Base-by-base conservation (phyloP, 2,888 invertebrate genomes). In the Mimas tiliae region DNA sequence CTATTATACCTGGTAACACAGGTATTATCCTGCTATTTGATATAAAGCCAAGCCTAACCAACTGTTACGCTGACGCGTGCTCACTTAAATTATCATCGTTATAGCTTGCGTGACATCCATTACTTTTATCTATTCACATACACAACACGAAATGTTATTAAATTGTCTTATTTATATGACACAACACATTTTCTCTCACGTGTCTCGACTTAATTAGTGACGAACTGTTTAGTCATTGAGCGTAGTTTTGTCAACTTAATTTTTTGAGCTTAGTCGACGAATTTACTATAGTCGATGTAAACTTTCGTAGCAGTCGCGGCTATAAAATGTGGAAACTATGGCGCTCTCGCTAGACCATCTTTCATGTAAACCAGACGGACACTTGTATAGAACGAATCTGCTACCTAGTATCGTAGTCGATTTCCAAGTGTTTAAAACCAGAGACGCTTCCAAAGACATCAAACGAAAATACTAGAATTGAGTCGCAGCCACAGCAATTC, bases 101-200 rank as follows among this genome's bases (percentile, higher is more conserved):
- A 66, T 63, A 21, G 47, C 21, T 66, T 62, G 66, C 47, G 52
- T 66, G 66, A 66, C 63, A 34, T 48, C 62, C 52, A 63, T 63
- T 53, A 45, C 38, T 19, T 64, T 62, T 63, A 45, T 33, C 14
- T 53, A 33, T 47, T 52, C 53, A 48, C 34, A 65, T 14, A 51
- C 42, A 34, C 38, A 62, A 19, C 34, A 58, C 38, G 51, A 63
- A 63, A 53, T 53, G 66, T 55, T 53, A 66, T 63, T 63, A 66
- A 53, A 66, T 63, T 51, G 21, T 53, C 34, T 27, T 47, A 53
- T 63, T 55, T 34, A 63, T 27, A 27, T 53, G 33, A 66, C 52
- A 52, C 47, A 52, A 62, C 51, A 62, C 52, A 58, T 58, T 58
- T 38, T 48, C 47, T 48, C 51, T 34, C 64, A 38, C 51, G 34